Evolutionary conservation across 2,797 vertebrate genomes (phyloP).

Genomic region (Lacerta agilis): DNA sequence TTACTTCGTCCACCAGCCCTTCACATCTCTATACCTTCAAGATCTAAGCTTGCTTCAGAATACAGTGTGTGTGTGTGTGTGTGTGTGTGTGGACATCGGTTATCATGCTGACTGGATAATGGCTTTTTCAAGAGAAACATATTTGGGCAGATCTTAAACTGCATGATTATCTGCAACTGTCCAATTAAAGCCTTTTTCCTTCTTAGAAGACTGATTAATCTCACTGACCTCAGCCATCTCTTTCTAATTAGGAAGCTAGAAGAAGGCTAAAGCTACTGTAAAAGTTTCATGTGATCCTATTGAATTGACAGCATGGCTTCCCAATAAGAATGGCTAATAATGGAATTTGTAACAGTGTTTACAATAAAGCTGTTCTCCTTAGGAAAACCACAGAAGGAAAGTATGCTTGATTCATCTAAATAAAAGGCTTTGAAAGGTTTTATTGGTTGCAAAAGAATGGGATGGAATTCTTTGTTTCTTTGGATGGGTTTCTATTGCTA

Average conservation of each 20-base stretch:
- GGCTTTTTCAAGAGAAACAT: conserved; percentile 23
- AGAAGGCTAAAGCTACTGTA: background rate
- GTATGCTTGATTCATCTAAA: background rate
- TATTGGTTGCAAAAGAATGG: background rate
- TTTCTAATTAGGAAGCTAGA: conserved; percentile 28
- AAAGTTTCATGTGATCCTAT: conserved; percentile 29
- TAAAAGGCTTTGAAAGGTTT: background rate
- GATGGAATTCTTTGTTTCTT: too few relatives aligned
- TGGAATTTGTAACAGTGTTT: background rate
- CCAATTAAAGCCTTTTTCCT: conserved; percentile 37
- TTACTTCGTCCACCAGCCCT: background rate
- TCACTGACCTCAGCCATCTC: background rate
- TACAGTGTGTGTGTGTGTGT: too few relatives aligned
- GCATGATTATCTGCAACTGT: conserved; percentile 28
- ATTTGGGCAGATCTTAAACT: conserved; percentile 26
- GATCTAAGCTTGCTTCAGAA: background rate
- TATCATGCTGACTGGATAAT: conserved; percentile 7
- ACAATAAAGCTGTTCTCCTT: background rate
- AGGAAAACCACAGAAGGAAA: background rate
- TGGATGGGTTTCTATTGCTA: background rate
- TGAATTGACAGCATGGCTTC: conserved; percentile 6
- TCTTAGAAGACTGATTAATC: conserved; percentile 19
- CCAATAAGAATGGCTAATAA: conserved; percentile 2
- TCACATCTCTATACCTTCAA: background rate
- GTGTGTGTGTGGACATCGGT: background rate